A percentile compares a stretch with the other conserved stretches of the same genome.
phyloP scores from a whole-genome alignment of 1,140 invertebrate species.

The Dinoponera quadriceps region DNA sequence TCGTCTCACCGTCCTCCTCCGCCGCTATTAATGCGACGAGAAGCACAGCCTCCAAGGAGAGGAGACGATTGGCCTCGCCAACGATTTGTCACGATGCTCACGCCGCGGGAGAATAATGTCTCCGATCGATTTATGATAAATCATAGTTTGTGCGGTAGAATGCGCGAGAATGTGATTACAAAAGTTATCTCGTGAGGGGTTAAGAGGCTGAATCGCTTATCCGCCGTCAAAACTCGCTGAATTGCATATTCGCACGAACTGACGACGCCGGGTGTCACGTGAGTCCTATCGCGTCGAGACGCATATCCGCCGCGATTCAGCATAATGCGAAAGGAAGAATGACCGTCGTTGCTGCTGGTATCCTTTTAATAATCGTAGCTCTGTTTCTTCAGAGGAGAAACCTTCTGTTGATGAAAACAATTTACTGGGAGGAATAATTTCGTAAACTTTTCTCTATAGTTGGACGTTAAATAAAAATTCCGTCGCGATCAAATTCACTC shows the following conservation, averaged over 20 bases:
- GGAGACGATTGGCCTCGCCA: constrained; percentile 22
- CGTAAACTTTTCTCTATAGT: not conserved
- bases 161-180: constrained; percentile 5
- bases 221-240: constrained; percentile 55
- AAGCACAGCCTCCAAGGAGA: not conserved
- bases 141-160: no score
- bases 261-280: not conserved
- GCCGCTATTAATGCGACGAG: constrained; percentile 33
- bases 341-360: not conserved
- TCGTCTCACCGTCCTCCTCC: not conserved
- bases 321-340: constrained; percentile 43
- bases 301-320: constrained; percentile 41
- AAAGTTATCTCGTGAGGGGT: constrained; percentile 29
- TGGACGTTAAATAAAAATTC: not conserved
- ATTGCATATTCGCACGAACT: constrained; percentile 50
- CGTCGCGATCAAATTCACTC: no score
- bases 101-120: not conserved
- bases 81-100: constrained; percentile 27
- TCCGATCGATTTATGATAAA: not conserved
- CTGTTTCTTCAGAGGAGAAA: not conserved
- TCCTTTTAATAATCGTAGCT: not conserved
- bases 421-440: no score
- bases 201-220: constrained; percentile 1
- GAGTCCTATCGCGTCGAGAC: no score
- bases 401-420: no score